A percentile compares a stretch with the other conserved stretches of the same genome.
These are phyloP conservation scores for Gila orcuttii DNA, from an alignment of 2,113 vertebrate genomes.

Conservation along the genomic window DNA sequence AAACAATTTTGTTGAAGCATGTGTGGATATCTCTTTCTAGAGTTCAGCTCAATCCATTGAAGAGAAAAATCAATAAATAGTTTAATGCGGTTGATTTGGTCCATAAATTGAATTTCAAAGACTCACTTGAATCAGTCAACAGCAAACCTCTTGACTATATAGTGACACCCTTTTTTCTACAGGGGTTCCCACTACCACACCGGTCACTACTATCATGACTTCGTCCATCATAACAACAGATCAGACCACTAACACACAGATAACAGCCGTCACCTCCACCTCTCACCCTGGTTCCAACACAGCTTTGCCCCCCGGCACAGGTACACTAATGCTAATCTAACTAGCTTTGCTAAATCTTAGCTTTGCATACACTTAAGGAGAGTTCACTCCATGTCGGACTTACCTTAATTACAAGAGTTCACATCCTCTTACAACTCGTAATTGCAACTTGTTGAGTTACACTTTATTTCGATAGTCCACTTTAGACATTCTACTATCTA, in stretches of 20 bases:
- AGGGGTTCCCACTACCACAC: conserved; percentile 68
- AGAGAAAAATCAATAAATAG: not conserved
- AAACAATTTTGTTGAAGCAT: not conserved
- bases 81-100: not conserved
- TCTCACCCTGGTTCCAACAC: not conserved
- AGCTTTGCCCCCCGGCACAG: not conserved
- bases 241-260: conserved; percentile 36
- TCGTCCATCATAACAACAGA: conserved; percentile 5
- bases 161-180: conserved; percentile 61
- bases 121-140: conserved; percentile 20
- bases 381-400: too few species aligned
- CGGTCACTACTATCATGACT: conserved; percentile 59
- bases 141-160: conserved; percentile 6
- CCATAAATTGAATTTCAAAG: not conserved
- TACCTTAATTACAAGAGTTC: too few species aligned
- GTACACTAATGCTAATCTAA: conserved; percentile 29
- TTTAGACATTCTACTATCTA: too few species aligned
- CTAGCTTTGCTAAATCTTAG: not conserved
- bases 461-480: too few species aligned
- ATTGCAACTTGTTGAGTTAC: too few species aligned
- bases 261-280: conserved; percentile 17
- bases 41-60: not conserved
- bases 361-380: too few species aligned
- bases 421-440: too few species aligned
- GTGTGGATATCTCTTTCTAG: not conserved